A percentile compares a stretch with the other conserved stretches of the same genome.
Evolutionary conservation across 92 coral and sea anemone genomes (phyloP).

Genomic region (Porites divaricata): DNA sequence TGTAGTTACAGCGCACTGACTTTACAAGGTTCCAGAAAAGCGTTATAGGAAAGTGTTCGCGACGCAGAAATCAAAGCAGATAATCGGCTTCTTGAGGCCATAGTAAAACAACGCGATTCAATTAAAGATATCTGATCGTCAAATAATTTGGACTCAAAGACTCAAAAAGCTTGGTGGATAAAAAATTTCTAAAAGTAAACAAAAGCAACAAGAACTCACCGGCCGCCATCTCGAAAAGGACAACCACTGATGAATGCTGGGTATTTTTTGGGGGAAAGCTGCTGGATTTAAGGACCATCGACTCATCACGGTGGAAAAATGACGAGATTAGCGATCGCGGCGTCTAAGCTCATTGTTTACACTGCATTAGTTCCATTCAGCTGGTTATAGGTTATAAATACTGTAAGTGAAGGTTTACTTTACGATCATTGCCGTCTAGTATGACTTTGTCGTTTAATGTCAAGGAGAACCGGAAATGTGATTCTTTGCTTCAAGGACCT

Average conservation of each 20-base stretch:
- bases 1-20: no score
- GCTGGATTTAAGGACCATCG: background rate
- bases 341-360: background rate
- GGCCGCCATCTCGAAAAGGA: conserved; percentile 39
- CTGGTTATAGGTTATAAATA: background rate
- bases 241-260: conserved; percentile 9
- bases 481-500: background rate
- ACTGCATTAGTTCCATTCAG: background rate
- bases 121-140: background rate
- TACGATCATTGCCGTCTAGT: background rate
- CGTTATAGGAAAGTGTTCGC: no score
- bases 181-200: background rate
- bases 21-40: no score
- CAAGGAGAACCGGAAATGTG: conserved; percentile 11
- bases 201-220: conserved; percentile 13
- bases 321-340: no score
- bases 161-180: background rate
- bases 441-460: conserved; percentile 10
- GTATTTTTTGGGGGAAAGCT: background rate
- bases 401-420: background rate
- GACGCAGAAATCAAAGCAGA: background rate
- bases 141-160: background rate
- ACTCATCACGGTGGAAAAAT: background rate
- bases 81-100: background rate
- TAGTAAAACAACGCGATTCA: background rate